Evolutionary conservation across 1,140 invertebrate genomes (phyloP).

Genomic region (Papilio polyxenes): DNA sequence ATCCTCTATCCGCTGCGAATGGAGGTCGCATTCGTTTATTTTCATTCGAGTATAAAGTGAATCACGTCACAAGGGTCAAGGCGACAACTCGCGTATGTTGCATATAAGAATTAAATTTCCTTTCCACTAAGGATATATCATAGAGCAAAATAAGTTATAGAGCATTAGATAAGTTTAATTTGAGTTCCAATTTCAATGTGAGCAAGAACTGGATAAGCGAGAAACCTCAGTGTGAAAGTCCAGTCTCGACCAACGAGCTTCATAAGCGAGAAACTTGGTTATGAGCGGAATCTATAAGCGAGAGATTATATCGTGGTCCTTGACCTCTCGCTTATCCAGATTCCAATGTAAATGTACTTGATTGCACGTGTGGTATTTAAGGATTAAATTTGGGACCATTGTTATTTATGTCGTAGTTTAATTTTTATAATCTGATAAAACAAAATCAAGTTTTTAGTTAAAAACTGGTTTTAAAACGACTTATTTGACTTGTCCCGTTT

Average conservation of each 20-base stretch:
- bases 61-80: constrained; percentile 48
- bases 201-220: too few species aligned
- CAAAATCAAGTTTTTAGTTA: not conserved
- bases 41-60: constrained; percentile 42
- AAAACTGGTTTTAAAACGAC: constrained; percentile 2
- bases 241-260: too few species aligned
- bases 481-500: constrained; percentile 1
- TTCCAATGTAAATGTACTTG: not conserved
- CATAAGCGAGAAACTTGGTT: too few species aligned
- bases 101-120: too few species aligned
- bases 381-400: constrained; percentile 42
- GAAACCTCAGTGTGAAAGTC: too few species aligned
- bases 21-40: constrained; percentile 39
- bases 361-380: constrained; percentile 41
- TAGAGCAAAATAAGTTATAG: too few species aligned
- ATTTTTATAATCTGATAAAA: not conserved
- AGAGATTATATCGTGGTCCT: too few species aligned
- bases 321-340: not conserved
- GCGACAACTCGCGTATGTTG: constrained; percentile 30
- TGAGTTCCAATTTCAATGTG: too few species aligned
- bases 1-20: constrained; percentile 38
- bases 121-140: too few species aligned
- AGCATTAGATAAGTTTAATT: too few species aligned
- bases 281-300: too few species aligned
- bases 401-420: constrained; percentile 26